These are phyloP conservation scores for Latrodectus geometricus DNA, from an alignment of 1,140 invertebrate genomes.

Conservation along the genomic window DNA sequence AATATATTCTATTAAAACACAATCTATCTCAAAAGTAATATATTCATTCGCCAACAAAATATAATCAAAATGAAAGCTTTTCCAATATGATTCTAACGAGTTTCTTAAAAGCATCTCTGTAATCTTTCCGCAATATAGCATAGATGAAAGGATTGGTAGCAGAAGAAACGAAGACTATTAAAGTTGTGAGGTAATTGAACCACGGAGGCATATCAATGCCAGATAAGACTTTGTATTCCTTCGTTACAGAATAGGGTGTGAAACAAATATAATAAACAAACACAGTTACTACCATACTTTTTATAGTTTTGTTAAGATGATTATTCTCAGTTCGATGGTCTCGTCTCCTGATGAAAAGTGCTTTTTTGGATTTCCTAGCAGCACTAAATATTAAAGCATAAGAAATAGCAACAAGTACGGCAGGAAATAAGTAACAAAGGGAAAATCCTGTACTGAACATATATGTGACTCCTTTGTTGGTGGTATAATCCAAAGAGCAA, in stretches of 20 bases:
- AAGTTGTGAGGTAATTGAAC: slow-evolving; percentile 10
- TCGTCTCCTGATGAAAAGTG: neutral
- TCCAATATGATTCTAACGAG: slow-evolving; percentile 4
- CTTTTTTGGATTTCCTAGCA: slow-evolving; percentile 11
- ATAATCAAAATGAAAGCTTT: neutral
- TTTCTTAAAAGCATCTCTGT: slow-evolving; percentile 39
- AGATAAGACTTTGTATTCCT: slow-evolving; percentile 1
- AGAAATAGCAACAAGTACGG: neutral
- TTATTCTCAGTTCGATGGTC: neutral
- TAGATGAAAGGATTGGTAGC: slow-evolving; percentile 59
- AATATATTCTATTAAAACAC: no score
- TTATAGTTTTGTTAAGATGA: slow-evolving; percentile 45
- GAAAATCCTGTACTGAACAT: neutral
- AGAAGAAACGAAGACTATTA: slow-evolving; percentile 41
- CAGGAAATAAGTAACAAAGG: slow-evolving; percentile 11
- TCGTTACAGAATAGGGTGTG: slow-evolving; percentile 9
- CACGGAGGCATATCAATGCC: slow-evolving; percentile 4
- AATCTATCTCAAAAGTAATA: no score
- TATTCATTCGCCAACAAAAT: no score
- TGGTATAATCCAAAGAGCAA: slow-evolving; percentile 10
- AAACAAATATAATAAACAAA: slow-evolving; percentile 25
- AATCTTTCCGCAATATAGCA: slow-evolving; percentile 57
- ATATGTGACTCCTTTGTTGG: neutral
- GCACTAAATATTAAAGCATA: slow-evolving; percentile 10
- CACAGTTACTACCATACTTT: slow-evolving; percentile 41